Conservation (phyloP, 2,113 vertebrate genomes). For the Ceyx margarethae region DNA sequence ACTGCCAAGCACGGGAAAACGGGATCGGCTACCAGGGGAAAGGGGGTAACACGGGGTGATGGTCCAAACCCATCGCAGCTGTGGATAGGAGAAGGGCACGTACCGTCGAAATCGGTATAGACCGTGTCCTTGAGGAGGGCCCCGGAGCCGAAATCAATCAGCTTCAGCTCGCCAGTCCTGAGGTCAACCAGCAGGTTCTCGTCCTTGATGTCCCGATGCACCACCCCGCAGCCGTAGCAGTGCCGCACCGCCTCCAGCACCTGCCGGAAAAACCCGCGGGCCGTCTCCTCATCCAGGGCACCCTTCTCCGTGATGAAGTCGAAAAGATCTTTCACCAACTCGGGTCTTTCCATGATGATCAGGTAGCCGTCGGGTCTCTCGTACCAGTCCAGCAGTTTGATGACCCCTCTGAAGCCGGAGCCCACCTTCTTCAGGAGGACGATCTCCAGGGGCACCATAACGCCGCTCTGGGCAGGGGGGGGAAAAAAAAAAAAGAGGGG, state of each 20-base stretch:
- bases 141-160: conserved; percentile 97
- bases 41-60: too few relatives aligned
- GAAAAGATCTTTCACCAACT: conserved; percentile 93
- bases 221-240: conserved; percentile 92
- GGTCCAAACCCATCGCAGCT: not conserved
- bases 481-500: not conserved
- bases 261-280: conserved; percentile 91
- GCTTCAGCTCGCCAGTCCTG: conserved; percentile 91
- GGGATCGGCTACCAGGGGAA: not conserved
- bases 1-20: not conserved
- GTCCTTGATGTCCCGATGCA: conserved; percentile 97
- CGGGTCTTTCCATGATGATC: conserved; percentile 93
- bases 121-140: conserved; percentile 97
- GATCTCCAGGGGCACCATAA: conserved; percentile 92
- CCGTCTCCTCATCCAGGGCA: conserved; percentile 90
- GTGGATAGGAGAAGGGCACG: not conserved
- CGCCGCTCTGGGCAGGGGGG: conserved; percentile 76
- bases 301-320: conserved; percentile 98
- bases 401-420: conserved; percentile 89
- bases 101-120: conserved; percentile 98
- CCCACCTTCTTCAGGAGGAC: conserved; percentile 94
- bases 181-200: conserved; percentile 97
- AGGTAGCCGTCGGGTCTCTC: conserved; percentile 95
- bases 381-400: conserved; percentile 94
- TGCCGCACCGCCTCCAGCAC: conserved; percentile 94